Conservation (phyloP, 64 coral and sea anemone species). For the Acropora yongei region DNA sequence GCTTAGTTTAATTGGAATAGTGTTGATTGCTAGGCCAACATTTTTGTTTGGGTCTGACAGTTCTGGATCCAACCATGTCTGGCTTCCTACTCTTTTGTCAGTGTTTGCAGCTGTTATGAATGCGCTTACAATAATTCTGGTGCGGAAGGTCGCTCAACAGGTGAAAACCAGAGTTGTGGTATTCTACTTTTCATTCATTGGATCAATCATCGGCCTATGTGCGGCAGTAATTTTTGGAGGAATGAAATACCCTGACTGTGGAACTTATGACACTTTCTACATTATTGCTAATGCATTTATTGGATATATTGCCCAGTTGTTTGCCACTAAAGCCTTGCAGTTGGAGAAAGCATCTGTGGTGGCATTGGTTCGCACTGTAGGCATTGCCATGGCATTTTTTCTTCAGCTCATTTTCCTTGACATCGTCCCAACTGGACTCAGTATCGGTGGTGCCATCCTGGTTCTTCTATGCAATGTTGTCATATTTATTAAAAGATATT, state of each 20-base stretch:
- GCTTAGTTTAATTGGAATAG: constrained; percentile 56
- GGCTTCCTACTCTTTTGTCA: constrained; percentile 48
- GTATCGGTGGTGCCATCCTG: constrained; percentile 56
- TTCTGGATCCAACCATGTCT: constrained; percentile 2
- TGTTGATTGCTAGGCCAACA: constrained; percentile 45
- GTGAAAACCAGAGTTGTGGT: constrained; percentile 40
- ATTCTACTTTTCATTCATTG: constrained; percentile 51
- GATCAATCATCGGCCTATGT: constrained; percentile 20
- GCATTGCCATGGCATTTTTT: constrained; percentile 51
- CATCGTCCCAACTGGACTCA: constrained; percentile 16
- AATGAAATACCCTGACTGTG: constrained; percentile 60
- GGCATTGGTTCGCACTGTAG: constrained; percentile 24
- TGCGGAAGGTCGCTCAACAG: constrained; percentile 1
- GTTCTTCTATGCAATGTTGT: constrained; percentile 54
- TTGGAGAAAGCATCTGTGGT: constrained; percentile 61
- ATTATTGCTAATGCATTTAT: not conserved
- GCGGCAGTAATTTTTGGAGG: constrained; percentile 21
- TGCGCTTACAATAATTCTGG: not conserved
- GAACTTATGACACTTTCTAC: constrained; percentile 50
- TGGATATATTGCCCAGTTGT: constrained; percentile 36
- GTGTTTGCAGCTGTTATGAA: constrained; percentile 1
- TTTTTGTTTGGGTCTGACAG: constrained; percentile 52
- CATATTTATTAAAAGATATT: constrained; percentile 46
- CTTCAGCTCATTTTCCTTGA: constrained; percentile 33
- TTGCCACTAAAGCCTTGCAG: constrained; percentile 4